Evolutionary conservation across 2,888 invertebrate genomes (phyloP).

Genomic region (Lithosia quadra): DNA sequence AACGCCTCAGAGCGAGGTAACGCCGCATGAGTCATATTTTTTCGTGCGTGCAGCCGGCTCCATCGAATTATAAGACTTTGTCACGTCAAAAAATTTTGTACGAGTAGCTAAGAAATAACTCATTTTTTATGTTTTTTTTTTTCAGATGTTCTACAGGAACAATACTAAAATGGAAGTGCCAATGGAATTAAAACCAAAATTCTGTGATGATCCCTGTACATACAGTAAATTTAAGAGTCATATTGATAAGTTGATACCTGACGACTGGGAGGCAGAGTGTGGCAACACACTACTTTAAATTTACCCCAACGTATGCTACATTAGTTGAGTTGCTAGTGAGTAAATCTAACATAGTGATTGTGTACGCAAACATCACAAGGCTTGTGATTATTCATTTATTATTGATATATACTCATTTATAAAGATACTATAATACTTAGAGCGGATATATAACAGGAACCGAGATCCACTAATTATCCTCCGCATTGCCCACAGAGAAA

Average conservation of each 20-base stretch:
- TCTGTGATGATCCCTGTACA: conserved; percentile 89
- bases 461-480: background rate
- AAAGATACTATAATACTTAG: background rate
- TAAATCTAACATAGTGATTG: background rate
- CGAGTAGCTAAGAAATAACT: too few species aligned
- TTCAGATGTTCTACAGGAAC: conserved; percentile 89
- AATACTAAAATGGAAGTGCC: conserved; percentile 87
- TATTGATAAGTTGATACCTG: conserved; percentile 86
- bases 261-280: conserved; percentile 91
- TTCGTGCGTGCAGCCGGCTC: too few species aligned
- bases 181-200: conserved; percentile 86
- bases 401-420: background rate
- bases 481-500: background rate
- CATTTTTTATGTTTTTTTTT: background rate
- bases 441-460: background rate
- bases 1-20: too few species aligned
- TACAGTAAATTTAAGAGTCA: conserved; percentile 85
- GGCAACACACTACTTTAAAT: conserved; percentile 56
- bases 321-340: background rate
- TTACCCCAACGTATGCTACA: background rate
- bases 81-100: too few species aligned
- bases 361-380: conserved; percentile 3
- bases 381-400: background rate
- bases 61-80: too few species aligned
- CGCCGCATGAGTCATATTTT: too few species aligned